Base-by-base conservation (phyloP, 1,140 invertebrate species). In the Zaprionus lachaisei region DNA sequence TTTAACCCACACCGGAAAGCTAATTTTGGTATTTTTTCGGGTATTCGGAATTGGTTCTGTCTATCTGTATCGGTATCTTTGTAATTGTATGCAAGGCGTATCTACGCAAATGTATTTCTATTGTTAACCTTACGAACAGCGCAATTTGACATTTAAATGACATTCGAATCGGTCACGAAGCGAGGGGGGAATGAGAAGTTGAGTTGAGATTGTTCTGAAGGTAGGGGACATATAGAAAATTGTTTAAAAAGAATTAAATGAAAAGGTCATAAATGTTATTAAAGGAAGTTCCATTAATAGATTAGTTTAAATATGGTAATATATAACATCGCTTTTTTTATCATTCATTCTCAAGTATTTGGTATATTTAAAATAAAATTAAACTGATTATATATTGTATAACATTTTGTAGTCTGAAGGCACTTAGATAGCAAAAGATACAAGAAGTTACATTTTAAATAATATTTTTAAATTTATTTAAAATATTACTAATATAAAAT, bases 71-170 rank as follows among this genome's bases (percentile, higher is more conserved):
- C 11, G 28, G 31, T 22, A 20, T 60, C 49, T 44, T 34, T 58
- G 24, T 57, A 47, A 60, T 67, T 41, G 47, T 54, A 22, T 80
- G 64, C 55, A 17, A n/a, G 34, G 31, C 22, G 28, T 37, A 56
- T 79, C 81, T 79, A 80, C 51, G 63, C 65, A 84, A 89, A 90
- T 84, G 80, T 77, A 84, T 83, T 91, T 79, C 80, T 69, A 85
- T 90, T 81, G 89, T 81, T 85, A 69, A 75, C 75, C 74, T 66
- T 72, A 66, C 72, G 66, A 63, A 75, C 75, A 57, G 72, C 73
- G 62, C 79, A 77, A 26, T 91, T 83, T 91, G 90, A 83, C 81
- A 85, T 90, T 82, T 75, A 80, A 90, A 90, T 90, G 85, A 82
- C 81, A 89, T 89, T 89, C 80, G 77, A 89, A 86, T 83, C 61